These are phyloP conservation scores for Drosophila kuntzei DNA, from an alignment of 2,888 invertebrate species.

Conservation along the genomic window DNA sequence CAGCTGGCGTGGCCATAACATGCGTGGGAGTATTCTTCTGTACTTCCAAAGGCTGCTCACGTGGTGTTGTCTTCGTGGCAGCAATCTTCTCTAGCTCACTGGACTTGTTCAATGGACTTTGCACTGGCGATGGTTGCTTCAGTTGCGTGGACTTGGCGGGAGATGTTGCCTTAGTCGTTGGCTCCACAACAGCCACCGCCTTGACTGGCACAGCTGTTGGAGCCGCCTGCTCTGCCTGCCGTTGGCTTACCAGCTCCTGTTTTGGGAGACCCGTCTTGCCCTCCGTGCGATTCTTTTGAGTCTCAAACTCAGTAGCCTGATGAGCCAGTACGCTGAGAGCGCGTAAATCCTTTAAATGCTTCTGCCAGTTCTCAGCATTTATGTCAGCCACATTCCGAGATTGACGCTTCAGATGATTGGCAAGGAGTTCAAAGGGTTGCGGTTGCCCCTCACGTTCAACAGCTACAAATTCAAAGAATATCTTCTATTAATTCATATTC, in stretches of 20 bases:
- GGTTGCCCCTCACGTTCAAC: slow-evolving; percentile 88
- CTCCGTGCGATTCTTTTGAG: slow-evolving; percentile 83
- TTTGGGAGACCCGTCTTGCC: slow-evolving; percentile 80
- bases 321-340: slow-evolving; percentile 83
- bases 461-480: slow-evolving; percentile 84
- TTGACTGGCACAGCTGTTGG: slow-evolving; percentile 39
- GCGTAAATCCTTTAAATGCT: slow-evolving; percentile 83
- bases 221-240: slow-evolving; percentile 28
- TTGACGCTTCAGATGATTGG: slow-evolving; percentile 85
- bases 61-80: slow-evolving; percentile 34
- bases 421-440: slow-evolving; percentile 86
- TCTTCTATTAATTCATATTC: slow-evolving; percentile 7
- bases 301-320: slow-evolving; percentile 85
- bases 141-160: slow-evolving; percentile 43
- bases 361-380: slow-evolving; percentile 82
- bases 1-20: slow-evolving; percentile 21
- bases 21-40: slow-evolving; percentile 44
- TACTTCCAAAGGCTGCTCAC: slow-evolving; percentile 6
- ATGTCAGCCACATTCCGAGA: slow-evolving; percentile 81
- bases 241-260: slow-evolving; percentile 81
- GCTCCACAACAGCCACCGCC: slow-evolving; percentile 61
- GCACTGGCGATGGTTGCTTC: slow-evolving; percentile 20
- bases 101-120: slow-evolving; percentile 19
- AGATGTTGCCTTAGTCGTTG: slow-evolving; percentile 55
- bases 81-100: slow-evolving; percentile 70